Percentiles rank a stretch among this genome's conserved stretches.
Evolutionary conservation across 2,797 vertebrate species (phyloP).

Genomic region (Bothrops alternatus): DNA sequence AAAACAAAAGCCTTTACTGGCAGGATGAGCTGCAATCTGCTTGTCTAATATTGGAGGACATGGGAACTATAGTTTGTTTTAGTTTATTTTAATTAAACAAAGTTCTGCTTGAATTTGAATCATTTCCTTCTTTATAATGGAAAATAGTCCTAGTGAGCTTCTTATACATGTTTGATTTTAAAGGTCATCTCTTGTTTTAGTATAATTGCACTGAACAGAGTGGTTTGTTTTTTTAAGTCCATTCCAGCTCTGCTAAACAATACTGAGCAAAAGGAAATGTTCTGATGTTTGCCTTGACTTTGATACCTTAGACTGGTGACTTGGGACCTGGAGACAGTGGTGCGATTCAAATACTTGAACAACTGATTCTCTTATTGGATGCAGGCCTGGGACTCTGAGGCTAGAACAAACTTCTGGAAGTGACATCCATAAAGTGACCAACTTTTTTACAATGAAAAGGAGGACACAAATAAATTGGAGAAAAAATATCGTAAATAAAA

Average conservation of each 20-base stretch:
- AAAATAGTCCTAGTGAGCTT: not conserved
- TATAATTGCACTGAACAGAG: not conserved
- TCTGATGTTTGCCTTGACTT: not conserved
- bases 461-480: too few species aligned
- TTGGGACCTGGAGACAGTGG: too few species aligned
- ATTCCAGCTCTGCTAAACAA: not conserved
- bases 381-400: too few species aligned
- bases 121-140: not conserved
- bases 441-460: too few species aligned
- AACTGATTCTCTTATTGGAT: too few species aligned
- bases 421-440: too few species aligned
- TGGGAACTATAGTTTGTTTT: not conserved
- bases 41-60: not conserved
- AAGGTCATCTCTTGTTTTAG: not conserved
- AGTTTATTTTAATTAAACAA: not conserved
- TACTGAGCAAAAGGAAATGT: not conserved
- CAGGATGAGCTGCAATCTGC: not conserved
- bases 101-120: not conserved
- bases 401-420: too few species aligned
- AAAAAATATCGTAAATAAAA: too few species aligned
- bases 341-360: too few species aligned
- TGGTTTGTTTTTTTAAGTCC: not conserved
- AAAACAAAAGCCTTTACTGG: not conserved
- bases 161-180: not conserved
- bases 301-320: not conserved